These are phyloP conservation scores for Sturmia bella DNA, from an alignment of 2,888 invertebrate genomes.

Conservation along the genomic window DNA sequence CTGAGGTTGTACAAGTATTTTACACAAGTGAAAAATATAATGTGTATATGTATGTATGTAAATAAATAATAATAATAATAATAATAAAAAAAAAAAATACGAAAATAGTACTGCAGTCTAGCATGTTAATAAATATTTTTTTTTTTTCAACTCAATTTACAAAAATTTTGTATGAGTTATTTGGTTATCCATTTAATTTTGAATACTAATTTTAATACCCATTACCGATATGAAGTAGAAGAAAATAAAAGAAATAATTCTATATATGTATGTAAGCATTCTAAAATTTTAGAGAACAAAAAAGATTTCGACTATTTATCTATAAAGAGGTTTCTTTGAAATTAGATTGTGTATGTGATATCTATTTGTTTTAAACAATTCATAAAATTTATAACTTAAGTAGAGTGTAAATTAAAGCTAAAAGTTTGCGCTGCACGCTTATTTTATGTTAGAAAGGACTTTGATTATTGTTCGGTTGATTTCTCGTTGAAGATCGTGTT, in stretches of 20 bases:
- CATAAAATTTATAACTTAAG: slow-evolving; percentile 82
- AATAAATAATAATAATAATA: too few species aligned
- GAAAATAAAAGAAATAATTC: slow-evolving; percentile 7
- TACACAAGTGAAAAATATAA: too few species aligned
- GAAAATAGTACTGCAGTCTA: too few species aligned
- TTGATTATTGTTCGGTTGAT: slow-evolving; percentile 82
- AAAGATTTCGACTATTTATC: slow-evolving; percentile 34
- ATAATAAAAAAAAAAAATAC: too few species aligned
- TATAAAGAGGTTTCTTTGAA: slow-evolving; percentile 40
- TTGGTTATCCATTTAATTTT: slow-evolving; percentile 58
- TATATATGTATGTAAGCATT: slow-evolving; percentile 1
- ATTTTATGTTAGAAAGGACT: slow-evolving; percentile 86
- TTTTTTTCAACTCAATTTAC: slow-evolving; percentile 57
- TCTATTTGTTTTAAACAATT: slow-evolving; percentile 58
- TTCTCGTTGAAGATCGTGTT: slow-evolving; percentile 84
- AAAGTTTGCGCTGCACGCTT: slow-evolving; percentile 83
- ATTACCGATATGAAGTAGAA: slow-evolving; percentile 45
- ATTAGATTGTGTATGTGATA: slow-evolving; percentile 18
- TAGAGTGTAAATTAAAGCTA: slow-evolving; percentile 84
- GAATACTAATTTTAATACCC: slow-evolving; percentile 54
- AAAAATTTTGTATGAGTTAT: slow-evolving; percentile 30
- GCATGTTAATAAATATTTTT: slow-evolving; percentile 46
- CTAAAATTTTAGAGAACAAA: slow-evolving; percentile 18
- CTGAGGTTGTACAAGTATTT: too few species aligned
- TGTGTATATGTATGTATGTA: too few species aligned